A percentile compares a stretch with the other conserved stretches of the same genome.
phyloP scores from a whole-genome alignment of 2,797 vertebrate genomes.

The Siniperca undulata region DNA sequence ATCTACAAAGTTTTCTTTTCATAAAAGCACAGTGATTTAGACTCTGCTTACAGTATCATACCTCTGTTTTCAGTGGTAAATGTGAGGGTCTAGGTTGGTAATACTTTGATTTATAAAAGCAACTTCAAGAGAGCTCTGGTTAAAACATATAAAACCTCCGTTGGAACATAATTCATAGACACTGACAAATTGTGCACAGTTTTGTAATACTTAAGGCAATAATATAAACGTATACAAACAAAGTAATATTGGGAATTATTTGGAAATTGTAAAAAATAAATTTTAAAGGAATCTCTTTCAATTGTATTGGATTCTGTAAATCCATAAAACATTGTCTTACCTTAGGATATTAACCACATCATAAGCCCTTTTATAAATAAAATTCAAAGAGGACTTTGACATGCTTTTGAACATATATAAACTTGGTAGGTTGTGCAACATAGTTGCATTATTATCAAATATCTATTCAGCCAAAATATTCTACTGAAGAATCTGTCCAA shows the following conservation, averaged over 20 bases:
- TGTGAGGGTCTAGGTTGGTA: slow-evolving; percentile 65
- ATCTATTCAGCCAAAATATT: slow-evolving; percentile 73
- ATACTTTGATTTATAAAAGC: slow-evolving; percentile 77
- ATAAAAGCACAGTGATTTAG: slow-evolving; percentile 86
- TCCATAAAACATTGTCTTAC: slow-evolving; percentile 48
- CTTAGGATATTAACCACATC: slow-evolving; percentile 48
- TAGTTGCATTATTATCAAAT: slow-evolving; percentile 75
- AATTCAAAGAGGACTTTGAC: slow-evolving; percentile 60
- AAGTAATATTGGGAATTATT: slow-evolving; percentile 56
- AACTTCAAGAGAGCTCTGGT: slow-evolving; percentile 68
- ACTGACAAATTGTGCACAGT: slow-evolving; percentile 76
- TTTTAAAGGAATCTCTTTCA: slow-evolving; percentile 49
- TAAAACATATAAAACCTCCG: slow-evolving; percentile 81
- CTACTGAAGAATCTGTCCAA: slow-evolving; percentile 66
- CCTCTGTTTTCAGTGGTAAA: slow-evolving; percentile 64
- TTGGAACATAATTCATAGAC: slow-evolving; percentile 74
- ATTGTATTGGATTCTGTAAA: slow-evolving; percentile 52
- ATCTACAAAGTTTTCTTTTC: slow-evolving; percentile 68
- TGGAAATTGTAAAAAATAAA: slow-evolving; percentile 66
- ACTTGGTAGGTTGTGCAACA: slow-evolving; percentile 67
- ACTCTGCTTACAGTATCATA: slow-evolving; percentile 65
- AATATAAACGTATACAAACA: slow-evolving; percentile 72
- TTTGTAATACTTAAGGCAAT: slow-evolving; percentile 82
- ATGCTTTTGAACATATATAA: slow-evolving; percentile 68
- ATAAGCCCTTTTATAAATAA: slow-evolving; percentile 67